Evolutionary conservation across 1,140 invertebrate species (phyloP).

Genomic region (Tetramorium parvispinum): DNA sequence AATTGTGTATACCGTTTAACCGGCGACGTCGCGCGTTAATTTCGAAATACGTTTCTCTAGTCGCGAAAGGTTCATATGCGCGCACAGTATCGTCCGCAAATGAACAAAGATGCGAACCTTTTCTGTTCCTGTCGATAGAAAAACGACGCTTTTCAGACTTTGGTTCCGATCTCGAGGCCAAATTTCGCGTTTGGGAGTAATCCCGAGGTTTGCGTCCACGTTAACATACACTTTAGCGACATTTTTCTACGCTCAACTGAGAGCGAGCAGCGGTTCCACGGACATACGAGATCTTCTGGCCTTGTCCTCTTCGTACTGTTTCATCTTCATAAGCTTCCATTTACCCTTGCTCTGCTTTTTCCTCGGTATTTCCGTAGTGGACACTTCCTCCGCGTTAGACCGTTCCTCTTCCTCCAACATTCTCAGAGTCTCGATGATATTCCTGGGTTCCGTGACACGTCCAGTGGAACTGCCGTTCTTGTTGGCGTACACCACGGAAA

Average conservation of each 20-base stretch:
- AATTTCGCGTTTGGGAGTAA: conserved; percentile 76
- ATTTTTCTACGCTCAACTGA: conserved; percentile 87
- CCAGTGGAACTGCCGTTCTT: conserved; percentile 87
- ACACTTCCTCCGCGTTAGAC: conserved; percentile 44
- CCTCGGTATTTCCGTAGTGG: conserved; percentile 80
- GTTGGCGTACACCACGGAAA: conserved; percentile 92
- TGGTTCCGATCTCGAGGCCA: conserved; percentile 83
- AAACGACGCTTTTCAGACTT: conserved; percentile 80
- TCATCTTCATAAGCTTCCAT: conserved; percentile 89
- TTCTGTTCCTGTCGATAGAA: conserved; percentile 3
- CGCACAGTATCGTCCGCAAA: background rate
- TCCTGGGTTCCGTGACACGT: conserved; percentile 89
- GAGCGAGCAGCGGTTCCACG: conserved; percentile 89
- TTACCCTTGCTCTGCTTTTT: conserved; percentile 88
- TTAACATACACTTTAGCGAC: conserved; percentile 69
- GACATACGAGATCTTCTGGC: conserved; percentile 85
- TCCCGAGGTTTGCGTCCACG: conserved; percentile 74
- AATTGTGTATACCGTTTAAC: conserved; percentile 1
- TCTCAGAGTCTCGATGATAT: conserved; percentile 92
- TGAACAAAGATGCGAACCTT: background rate
- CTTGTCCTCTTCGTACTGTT: conserved; percentile 87
- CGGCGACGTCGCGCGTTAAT: conserved; percentile 22
- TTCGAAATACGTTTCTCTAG: conserved; percentile 15
- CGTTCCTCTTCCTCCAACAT: conserved; percentile 87
- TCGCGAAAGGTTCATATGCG: conserved; percentile 13